These are phyloP conservation scores for Drosophila ambigua DNA, from an alignment of 1,140 invertebrate species.

Conservation along the genomic window DNA sequence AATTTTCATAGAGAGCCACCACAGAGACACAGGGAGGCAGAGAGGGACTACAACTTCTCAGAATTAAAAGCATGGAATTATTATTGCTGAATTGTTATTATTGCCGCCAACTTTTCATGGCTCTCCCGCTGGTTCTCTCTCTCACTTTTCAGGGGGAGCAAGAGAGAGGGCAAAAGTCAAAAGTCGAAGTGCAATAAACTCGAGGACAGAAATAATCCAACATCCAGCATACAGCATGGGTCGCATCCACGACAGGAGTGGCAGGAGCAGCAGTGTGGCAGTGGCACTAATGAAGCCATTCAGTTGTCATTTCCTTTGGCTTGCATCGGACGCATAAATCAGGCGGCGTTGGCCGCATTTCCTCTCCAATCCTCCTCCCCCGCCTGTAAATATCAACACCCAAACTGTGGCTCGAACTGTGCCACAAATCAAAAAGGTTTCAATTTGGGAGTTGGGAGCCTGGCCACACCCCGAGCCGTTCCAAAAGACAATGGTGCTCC, in stretches of 20 bases:
- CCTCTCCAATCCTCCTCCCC: conserved; percentile 13
- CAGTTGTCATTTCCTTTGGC: conserved; percentile 72
- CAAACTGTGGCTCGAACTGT: not conserved
- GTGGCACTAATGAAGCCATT: conserved; percentile 74
- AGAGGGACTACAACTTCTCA: conserved; percentile 4
- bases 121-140: not conserved
- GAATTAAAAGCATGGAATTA: conserved; percentile 49
- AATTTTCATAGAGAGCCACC: conserved; percentile 26
- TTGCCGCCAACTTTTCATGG: conserved; percentile 52
- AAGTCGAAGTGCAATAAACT: conserved; percentile 82
- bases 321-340: conserved; percentile 63
- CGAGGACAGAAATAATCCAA: not conserved
- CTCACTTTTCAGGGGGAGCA: too few species aligned
- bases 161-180: conserved; percentile 51
- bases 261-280: conserved; percentile 10
- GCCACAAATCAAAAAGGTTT: conserved; percentile 71
- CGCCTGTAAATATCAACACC: conserved; percentile 65
- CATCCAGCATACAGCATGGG: not conserved
- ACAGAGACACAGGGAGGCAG: not conserved
- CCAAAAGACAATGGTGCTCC: conserved; percentile 56
- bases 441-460: not conserved
- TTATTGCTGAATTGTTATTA: conserved; percentile 54
- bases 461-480: conserved; percentile 49
- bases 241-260: not conserved
- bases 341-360: conserved; percentile 41